These are phyloP conservation scores for Anthrax anthrax DNA, from an alignment of 2,888 invertebrate genomes.

Conservation along the genomic window DNA sequence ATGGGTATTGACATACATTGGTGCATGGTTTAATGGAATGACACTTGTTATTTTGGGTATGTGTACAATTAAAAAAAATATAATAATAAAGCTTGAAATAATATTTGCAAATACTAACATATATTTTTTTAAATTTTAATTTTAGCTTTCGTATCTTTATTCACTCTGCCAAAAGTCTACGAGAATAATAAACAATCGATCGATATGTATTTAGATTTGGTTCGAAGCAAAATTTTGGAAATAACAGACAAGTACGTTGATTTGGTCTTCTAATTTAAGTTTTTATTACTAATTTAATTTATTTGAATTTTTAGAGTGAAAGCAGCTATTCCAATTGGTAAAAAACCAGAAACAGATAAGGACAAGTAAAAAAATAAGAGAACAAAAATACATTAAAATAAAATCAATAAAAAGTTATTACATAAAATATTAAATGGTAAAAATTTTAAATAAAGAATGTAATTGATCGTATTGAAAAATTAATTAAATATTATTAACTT, in stretches of 20 bases:
- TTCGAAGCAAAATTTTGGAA: conserved; percentile 75
- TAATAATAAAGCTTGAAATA: neutral
- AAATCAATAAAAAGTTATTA: too few relatives aligned
- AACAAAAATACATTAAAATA: too few relatives aligned
- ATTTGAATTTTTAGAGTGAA: conserved; percentile 51
- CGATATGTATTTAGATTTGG: conserved; percentile 79
- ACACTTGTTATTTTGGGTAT: conserved; percentile 90
- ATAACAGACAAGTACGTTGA: conserved; percentile 69
- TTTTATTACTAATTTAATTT: neutral
- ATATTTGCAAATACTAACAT: neutral
- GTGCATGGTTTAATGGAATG: conserved; percentile 99
- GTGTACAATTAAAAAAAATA: conserved; percentile 20
- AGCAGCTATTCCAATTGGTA: conserved; percentile 77
- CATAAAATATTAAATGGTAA: too few relatives aligned
- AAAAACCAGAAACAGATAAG: conserved; percentile 72
- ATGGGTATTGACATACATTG: conserved; percentile 95
- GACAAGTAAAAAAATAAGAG: conserved; percentile 54
- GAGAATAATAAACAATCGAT: conserved; percentile 89
- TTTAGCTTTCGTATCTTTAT: conserved; percentile 78
- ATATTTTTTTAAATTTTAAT: neutral
- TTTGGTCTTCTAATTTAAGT: neutral
- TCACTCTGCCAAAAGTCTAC: conserved; percentile 92
- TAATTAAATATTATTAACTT: too few relatives aligned
- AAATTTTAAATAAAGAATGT: too few relatives aligned
- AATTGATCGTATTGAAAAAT: too few relatives aligned